Evolutionary conservation across 2,888 invertebrate species (phyloP).

Genomic region (Hyposoter dolosus): DNA sequence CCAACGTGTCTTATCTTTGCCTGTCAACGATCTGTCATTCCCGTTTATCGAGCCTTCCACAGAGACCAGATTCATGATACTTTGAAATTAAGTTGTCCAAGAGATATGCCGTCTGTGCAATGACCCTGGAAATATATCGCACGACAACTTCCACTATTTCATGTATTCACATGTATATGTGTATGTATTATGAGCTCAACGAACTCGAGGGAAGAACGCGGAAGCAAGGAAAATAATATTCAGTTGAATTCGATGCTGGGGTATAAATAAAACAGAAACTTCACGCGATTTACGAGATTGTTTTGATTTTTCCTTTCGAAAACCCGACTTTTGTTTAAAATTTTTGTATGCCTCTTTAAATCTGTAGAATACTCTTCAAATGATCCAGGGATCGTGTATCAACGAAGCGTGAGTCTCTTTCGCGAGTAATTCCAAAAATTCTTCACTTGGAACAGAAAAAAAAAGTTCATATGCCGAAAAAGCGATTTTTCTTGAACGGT

Average conservation of each 20-base stretch:
- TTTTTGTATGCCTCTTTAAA: too few relatives aligned
- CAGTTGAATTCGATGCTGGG: conserved; percentile 12
- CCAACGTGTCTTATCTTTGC: conserved; percentile 4
- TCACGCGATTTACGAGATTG: not conserved
- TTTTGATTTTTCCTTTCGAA: too few relatives aligned
- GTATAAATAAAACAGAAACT: not conserved
- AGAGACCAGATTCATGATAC: conserved; percentile 50
- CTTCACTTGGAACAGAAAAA: too few relatives aligned
- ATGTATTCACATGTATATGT: not conserved
- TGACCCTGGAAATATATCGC: conserved; percentile 39
- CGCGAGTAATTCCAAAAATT: too few relatives aligned
- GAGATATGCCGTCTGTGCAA: conserved; percentile 41
- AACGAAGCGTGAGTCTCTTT: too few relatives aligned
- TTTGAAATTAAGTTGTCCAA: conserved; percentile 65
- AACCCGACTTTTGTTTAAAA: too few relatives aligned
- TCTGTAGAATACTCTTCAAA: too few relatives aligned
- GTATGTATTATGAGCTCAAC: not conserved
- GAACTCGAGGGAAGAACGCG: conserved; percentile 44
- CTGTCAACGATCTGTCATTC: conserved; percentile 54
- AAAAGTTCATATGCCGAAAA: too few relatives aligned
- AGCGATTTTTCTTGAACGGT: too few relatives aligned
- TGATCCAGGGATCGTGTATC: too few relatives aligned
- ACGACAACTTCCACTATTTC: conserved; percentile 22
- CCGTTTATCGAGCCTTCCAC: conserved; percentile 2
- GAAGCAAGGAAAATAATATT: conserved; percentile 50